Evolutionary conservation across 2,888 invertebrate species (phyloP).

Genomic region (Cheilosia variabilis): DNA sequence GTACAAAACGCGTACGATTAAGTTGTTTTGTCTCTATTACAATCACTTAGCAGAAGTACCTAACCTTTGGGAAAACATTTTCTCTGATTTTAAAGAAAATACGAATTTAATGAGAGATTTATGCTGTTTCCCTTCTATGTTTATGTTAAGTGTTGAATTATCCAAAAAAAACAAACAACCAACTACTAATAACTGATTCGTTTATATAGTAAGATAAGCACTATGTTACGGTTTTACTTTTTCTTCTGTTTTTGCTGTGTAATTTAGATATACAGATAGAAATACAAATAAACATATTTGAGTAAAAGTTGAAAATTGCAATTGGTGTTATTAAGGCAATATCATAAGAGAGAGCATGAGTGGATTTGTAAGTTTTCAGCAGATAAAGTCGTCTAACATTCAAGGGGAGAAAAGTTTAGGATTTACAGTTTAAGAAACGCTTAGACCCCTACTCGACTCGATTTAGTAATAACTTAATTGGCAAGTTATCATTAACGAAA

Average conservation of each 20-base stretch:
- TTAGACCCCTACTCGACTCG: no score
- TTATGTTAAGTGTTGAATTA: slow-evolving; percentile 25
- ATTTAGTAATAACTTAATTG: no score
- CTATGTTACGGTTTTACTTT: slow-evolving; percentile 33
- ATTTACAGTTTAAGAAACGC: no score
- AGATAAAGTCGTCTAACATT: no score
- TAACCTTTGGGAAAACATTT: slow-evolving; percentile 4
- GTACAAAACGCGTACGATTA: slow-evolving; percentile 4
- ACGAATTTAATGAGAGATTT: slow-evolving; percentile 44
- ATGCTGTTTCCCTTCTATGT: slow-evolving; percentile 1
- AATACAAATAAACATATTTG: slow-evolving; percentile 50
- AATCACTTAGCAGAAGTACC: slow-evolving; percentile 5
- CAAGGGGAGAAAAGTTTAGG: no score
- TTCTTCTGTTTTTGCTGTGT: slow-evolving; percentile 41
- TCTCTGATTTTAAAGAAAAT: slow-evolving; percentile 33
- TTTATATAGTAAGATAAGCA: slow-evolving; percentile 31
- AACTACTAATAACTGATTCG: slow-evolving; percentile 24
- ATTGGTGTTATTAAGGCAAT: no score
- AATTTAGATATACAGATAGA: slow-evolving; percentile 29
- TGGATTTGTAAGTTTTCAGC: no score
- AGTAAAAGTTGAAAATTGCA: slow-evolving; percentile 44
- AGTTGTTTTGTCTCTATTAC: background rate
- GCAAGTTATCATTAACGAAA: no score
- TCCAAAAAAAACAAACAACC: background rate
- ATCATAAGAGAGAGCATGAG: no score